These are phyloP conservation scores for Ormyrus pomaceus DNA, from an alignment of 2,888 invertebrate species.

Conservation along the genomic window DNA sequence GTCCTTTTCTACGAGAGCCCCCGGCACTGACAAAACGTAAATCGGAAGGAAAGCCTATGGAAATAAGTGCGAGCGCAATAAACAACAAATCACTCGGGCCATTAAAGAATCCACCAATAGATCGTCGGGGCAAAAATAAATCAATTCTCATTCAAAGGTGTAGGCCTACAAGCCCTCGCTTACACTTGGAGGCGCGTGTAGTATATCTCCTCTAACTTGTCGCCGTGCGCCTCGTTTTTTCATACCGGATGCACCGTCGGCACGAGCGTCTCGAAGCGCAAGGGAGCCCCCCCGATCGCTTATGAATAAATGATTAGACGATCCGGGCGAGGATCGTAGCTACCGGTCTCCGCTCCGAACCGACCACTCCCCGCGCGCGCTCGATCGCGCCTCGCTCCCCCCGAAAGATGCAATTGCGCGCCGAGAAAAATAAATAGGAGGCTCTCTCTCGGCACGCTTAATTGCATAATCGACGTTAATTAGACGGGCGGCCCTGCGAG, in stretches of 20 bases:
- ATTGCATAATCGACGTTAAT: conserved; percentile 47
- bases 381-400: too few relatives aligned
- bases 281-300: conserved; percentile 1
- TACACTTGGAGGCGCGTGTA: too few relatives aligned
- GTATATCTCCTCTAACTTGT: too few relatives aligned
- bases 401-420: background rate
- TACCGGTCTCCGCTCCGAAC: too few relatives aligned
- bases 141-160: conserved; percentile 34
- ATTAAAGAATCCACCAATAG: conserved; percentile 22
- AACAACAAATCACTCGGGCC: conserved; percentile 35
- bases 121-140: conserved; percentile 22
- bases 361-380: too few relatives aligned
- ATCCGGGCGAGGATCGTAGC: conserved; percentile 9
- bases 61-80: conserved; percentile 22
- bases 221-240: too few relatives aligned
- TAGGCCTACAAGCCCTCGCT: background rate
- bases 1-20: too few relatives aligned
- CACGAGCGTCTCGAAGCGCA: background rate
- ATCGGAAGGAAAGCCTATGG: conserved; percentile 17
- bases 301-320: conserved; percentile 49
- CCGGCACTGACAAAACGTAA: background rate
- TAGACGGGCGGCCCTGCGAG: conserved; percentile 7
- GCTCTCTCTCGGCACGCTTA: conserved; percentile 6
- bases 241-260: too few relatives aligned
- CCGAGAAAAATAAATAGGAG: conserved; percentile 33